Evolutionary conservation across 2,888 invertebrate genomes (phyloP), one percentile per base, ranked within the genome.

Genomic region (Scotopteryx bipunctaria): DNA sequence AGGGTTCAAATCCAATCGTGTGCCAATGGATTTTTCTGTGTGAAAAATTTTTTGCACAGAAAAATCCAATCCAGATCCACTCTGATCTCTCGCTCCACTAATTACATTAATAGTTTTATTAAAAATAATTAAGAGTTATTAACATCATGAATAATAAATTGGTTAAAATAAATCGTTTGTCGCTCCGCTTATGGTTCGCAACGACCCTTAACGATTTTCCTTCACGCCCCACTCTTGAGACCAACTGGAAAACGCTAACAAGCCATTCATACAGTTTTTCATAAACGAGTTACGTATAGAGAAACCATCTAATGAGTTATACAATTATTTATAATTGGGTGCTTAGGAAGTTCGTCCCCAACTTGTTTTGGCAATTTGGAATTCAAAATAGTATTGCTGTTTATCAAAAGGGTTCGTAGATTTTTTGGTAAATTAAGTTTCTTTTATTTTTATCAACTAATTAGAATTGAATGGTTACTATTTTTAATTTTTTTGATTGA

Each of bases 211-310:
- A 71, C 68, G 66, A 74, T 71, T 73, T 69, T 65, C 67, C 73
- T 68, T 75, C 71, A 76, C 76, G 67, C 73, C 65, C 66, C 66
- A 72, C 75, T 78, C 77, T 74, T 56, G 76, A 78, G 76, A 78
- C 76, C 70, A 63, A 76, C 77, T 81, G 73, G 67, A 75, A 81
- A 81, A 79, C 74, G 75, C 78, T 86, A 85, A 85, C 83, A 86
- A 85, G 83, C 80, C 63, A 83, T 85, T 85, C 83, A 83, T 76
- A 76, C 67, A 77, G 69, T 76, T 78, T 82, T 79, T 77, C 67
- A 73, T 81, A 81, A 83, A 77, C 76, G 66, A 79, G 76, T 81
- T 82, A 80, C 64, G 66, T 56, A 64, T 71, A 76, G 71, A 78
- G 75, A 76, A 82, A 76, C 46, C 69, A 72, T 63, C 74, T 81